Evolutionary conservation across 2,113 vertebrate species (phyloP), one percentile per base, ranked within the genome.

Genomic region (Falco punctatus): DNA sequence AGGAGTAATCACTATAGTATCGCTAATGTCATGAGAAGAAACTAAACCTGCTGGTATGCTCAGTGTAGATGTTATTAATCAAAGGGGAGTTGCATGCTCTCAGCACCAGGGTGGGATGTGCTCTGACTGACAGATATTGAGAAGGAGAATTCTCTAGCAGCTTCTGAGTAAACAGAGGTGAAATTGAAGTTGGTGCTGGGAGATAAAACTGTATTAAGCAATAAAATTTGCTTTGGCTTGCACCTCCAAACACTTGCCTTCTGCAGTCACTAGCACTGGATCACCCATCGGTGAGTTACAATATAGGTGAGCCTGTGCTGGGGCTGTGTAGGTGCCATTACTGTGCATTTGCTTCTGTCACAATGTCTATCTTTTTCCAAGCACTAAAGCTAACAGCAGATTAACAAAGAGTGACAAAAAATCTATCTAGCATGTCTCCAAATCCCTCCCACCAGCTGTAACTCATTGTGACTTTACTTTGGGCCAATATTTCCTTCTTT

Each of bases 301-400:
- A 9, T 70, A 44, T 1, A 20, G 65, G 40, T 1, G 1, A 64
- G 65, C 9, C 26, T 4, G 52, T 0, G 0, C 1, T 72, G 46
- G 62, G 71, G 66, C 73, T 79, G 72, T 1, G 3, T 44, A 51
- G 69, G 58, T 70, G 52, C 84, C 2, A 0, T 54, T 28, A 23
- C 58, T 73, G 40, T 11, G 30, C n/a, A 22, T 62, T 96, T 77
- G 42, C 70, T 91, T 82, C 87, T 88, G 84, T 88, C 89, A 86
- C 55, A 40, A 54, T 81, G 64, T 13, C 48, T 71, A 65, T 65
- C 33, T 58, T 87, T 69, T 80, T 62, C 32, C 33, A 52, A 71
- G 80, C 2, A 5, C 27, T 69, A 84, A 86, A 91, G 46, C 46
- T 66, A 90, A 49, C 19, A 66, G 49, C 14, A 55, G 65, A 80